Conservation (phyloP, 2,888 invertebrate genomes). For the Polylopha cassiicola region DNA sequence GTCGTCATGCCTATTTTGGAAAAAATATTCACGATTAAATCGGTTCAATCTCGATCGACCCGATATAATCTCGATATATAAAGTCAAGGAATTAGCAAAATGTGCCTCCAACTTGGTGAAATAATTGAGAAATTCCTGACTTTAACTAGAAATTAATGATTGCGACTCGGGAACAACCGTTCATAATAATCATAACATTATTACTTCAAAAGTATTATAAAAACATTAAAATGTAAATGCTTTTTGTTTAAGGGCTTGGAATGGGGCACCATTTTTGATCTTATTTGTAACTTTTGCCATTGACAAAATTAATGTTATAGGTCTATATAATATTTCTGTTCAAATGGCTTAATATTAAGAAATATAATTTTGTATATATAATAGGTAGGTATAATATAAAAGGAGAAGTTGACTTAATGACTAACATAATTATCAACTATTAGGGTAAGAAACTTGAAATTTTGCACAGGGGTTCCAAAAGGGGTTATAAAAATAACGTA, state of each 20-base stretch:
- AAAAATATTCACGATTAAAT: background rate
- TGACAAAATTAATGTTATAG: too few species aligned
- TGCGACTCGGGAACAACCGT: constrained; percentile 18
- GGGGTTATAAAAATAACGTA: too few species aligned
- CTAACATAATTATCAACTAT: too few species aligned
- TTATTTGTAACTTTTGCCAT: too few species aligned
- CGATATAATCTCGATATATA: constrained; percentile 4
- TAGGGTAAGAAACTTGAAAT: too few species aligned
- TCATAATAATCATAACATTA: constrained; percentile 23
- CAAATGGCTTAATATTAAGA: too few species aligned
- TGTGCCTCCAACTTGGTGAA: constrained; percentile 20
- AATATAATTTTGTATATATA: too few species aligned
- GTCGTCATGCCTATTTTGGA: background rate
- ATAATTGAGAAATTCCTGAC: constrained; percentile 21
- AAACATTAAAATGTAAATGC: constrained; percentile 15
- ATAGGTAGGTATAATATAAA: too few species aligned
- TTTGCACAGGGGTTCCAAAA: too few species aligned
- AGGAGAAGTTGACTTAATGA: too few species aligned
- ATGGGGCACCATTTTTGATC: too few species aligned
- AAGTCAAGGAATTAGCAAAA: constrained; percentile 20
- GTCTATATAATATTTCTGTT: too few species aligned
- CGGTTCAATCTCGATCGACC: constrained; percentile 2
- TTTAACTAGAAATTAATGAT: constrained; percentile 20
- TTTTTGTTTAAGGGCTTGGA: constrained; percentile 9
- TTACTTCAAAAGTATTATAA: constrained; percentile 15